phyloP scores from a whole-genome alignment of 2,113 vertebrate genomes.

The Myanophis thanlyinensis region DNA sequence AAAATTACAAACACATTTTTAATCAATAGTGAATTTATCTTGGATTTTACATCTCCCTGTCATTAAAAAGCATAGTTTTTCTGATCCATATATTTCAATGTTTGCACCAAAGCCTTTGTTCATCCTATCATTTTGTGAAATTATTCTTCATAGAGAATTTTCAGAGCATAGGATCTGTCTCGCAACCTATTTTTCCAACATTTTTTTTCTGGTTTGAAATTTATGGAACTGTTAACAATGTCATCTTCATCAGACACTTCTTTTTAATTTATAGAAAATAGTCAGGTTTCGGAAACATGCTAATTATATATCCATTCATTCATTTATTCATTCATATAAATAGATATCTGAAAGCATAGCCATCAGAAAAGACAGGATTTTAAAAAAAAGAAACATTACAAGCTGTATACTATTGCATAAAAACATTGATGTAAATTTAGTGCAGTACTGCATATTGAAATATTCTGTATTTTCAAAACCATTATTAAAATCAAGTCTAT shows the following conservation, averaged over 20 bases:
- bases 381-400: too few species aligned
- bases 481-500: neutral
- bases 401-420: neutral
- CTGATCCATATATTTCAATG: neutral
- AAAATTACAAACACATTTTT: neutral
- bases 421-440: neutral
- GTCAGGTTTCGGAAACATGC: neutral
- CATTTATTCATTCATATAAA: neutral
- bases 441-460: neutral
- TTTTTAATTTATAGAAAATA: neutral
- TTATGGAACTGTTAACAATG: too few species aligned
- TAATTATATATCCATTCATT: neutral
- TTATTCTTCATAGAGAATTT: neutral
- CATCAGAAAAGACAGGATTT: neutral
- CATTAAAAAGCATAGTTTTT: neutral
- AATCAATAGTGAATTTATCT: neutral
- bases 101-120: neutral
- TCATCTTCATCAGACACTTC: neutral
- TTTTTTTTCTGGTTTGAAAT: too few species aligned
- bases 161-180: neutral
- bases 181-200: neutral
- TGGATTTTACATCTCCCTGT: neutral
- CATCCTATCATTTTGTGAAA: neutral
- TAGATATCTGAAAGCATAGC: neutral
- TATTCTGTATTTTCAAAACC: neutral